Base-by-base conservation (phyloP, 2,797 vertebrate species). In the Masticophis lateralis region DNA sequence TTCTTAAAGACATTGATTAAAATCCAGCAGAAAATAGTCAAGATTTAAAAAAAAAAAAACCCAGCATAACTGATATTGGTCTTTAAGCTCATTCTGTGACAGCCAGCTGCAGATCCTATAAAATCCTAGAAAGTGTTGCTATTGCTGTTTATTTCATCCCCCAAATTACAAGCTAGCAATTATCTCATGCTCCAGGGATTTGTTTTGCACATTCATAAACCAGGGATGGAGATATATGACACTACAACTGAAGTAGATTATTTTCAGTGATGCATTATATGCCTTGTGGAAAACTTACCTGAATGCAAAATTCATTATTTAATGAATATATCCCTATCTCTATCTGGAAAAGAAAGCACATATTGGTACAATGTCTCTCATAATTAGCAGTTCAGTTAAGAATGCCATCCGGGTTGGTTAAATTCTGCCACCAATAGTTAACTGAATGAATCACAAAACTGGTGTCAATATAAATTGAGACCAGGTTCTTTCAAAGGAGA, bases 1-100 rank as follows among this genome's bases (percentile, higher is more conserved):
- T 95, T 93, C 28, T 91, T 74, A 94, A 93, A 93, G 90, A 94
- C 32, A 61, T 94, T 95, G 94, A 94, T 96, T 96, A 96, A 96
- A 90, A 83, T 83, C 32, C 90, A 94, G 61, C 12, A 94, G 89
- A 69, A 95, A 95, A 88, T 95, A 94, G 89, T 96, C 93, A 74
- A 74, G 93, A 92, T 88, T 32, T 6, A 86, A 60, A 28, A 63
- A 53, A 53, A 51, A 51, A 51, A 51, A 51, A 51, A 1, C 1
- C 27, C 61, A 86, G 9, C 86, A 93, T 27, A 95, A 9, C 91
- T 95, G 95, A 43, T 92, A 91, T 37, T n/a, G 0, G n/a, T 3
- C 4, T 94, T 4, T 91, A 88, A 94, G 89, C 88, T 94, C 3
- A 86, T 90, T 94, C 87, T 60, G 0, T 90, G 93, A 63, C 28